These are phyloP conservation scores for Muscidifurax raptorellus DNA, from an alignment of 1,140 invertebrate species.

Conservation along the genomic window DNA sequence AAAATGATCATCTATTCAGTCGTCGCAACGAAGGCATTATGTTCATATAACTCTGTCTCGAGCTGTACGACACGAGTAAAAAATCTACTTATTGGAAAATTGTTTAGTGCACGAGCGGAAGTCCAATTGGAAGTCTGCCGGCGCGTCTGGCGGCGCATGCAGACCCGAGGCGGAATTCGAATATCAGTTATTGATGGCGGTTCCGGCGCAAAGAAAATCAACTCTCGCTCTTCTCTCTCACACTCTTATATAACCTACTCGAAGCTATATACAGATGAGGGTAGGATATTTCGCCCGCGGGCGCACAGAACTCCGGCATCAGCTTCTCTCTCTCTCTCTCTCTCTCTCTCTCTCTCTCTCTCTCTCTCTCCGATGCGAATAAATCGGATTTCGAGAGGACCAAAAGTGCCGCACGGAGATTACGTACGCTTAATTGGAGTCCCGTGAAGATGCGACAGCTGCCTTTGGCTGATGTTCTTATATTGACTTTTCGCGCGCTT, in stretches of 20 bases:
- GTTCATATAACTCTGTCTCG: neutral
- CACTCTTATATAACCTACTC: neutral
- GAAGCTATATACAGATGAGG: neutral
- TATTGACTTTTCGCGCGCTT: neutral
- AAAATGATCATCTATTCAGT: neutral
- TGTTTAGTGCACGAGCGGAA: conserved; percentile 33
- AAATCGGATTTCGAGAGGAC: conserved; percentile 53
- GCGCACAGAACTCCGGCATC: conserved; percentile 12
- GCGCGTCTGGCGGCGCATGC: neutral
- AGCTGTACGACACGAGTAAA: neutral
- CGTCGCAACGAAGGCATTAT: neutral
- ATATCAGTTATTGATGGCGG: conserved; percentile 66
- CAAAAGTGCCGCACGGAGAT: conserved; percentile 36
- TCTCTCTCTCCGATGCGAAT: conserved; percentile 17
- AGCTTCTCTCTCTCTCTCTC: too few relatives aligned
- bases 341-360: too few relatives aligned
- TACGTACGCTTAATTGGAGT: conserved; percentile 55
- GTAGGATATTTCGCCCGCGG: neutral
- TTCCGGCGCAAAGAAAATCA: conserved; percentile 48
- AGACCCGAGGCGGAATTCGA: conserved; percentile 54
- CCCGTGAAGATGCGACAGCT: conserved; percentile 43
- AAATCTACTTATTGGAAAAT: conserved; percentile 31
- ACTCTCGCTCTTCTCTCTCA: neutral
- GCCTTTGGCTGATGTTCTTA: neutral
- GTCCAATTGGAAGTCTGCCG: conserved; percentile 28